These are phyloP conservation scores for Zygaena filipendulae DNA, from an alignment of 2,888 invertebrate species.

Conservation along the genomic window DNA sequence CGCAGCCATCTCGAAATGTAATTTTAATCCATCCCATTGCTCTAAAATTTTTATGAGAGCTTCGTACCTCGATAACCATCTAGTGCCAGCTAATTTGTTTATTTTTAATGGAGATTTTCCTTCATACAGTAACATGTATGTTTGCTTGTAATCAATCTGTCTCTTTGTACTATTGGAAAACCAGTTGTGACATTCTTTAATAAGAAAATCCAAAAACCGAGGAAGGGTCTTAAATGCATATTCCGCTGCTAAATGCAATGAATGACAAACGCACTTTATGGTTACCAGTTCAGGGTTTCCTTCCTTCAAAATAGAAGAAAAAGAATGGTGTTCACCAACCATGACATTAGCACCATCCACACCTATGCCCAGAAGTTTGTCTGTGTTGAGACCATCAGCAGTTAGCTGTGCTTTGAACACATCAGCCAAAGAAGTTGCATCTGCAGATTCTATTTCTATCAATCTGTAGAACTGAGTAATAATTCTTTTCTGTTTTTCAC, in stretches of 20 bases:
- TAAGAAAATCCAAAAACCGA: constrained; percentile 19
- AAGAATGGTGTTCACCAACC: too few species aligned
- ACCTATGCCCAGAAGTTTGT: constrained; percentile 4
- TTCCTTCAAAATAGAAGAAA: too few species aligned
- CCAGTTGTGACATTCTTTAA: constrained; percentile 20
- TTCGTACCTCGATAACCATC: constrained; percentile 16
- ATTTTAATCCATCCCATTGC: constrained; percentile 22
- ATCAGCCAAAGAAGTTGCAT: constrained; percentile 1
- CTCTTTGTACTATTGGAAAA: constrained; percentile 21
- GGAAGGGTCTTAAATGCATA: too few species aligned
- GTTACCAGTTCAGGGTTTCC: too few species aligned
- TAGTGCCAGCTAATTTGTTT: constrained; percentile 17
- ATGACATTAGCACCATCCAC: too few species aligned
- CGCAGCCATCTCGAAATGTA: constrained; percentile 19
- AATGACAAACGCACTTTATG: too few species aligned
- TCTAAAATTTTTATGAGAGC: constrained; percentile 19
- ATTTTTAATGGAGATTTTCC: constrained; percentile 15
- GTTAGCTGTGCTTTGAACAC: constrained; percentile 3
- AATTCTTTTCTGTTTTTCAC: constrained; percentile 3
- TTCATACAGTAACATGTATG: constrained; percentile 18
- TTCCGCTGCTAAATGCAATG: too few species aligned
- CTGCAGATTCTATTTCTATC: constrained; percentile 1
- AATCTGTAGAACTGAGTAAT: constrained; percentile 4
- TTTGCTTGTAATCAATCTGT: constrained; percentile 14
- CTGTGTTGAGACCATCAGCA: constrained; percentile 2